Percentiles rank a stretch among this genome's conserved stretches.
These are phyloP conservation scores for Opisthograptis luteolata DNA, from an alignment of 2,888 invertebrate species.

Conservation along the genomic window DNA sequence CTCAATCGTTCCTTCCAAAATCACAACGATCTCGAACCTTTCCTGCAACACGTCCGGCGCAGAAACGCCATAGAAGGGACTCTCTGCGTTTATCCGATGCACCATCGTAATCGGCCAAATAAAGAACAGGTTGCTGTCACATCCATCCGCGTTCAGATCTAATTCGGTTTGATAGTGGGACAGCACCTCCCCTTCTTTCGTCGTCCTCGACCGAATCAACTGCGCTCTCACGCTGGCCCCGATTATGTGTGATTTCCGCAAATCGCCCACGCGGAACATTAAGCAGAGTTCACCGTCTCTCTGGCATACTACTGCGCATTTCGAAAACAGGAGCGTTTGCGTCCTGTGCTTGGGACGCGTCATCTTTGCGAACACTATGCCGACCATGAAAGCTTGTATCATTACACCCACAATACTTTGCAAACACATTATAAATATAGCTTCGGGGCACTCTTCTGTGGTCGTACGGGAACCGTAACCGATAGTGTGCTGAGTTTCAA, in stretches of 20 bases:
- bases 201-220: constrained; percentile 91
- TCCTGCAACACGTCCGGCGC: constrained; percentile 92
- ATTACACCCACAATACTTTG: constrained; percentile 95
- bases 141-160: constrained; percentile 88
- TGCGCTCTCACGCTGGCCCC: constrained; percentile 94
- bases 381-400: constrained; percentile 92
- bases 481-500: constrained; percentile 96
- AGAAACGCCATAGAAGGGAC: constrained; percentile 93
- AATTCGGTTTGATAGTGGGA: constrained; percentile 93
- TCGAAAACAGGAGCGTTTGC: constrained; percentile 94
- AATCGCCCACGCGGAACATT: constrained; percentile 95
- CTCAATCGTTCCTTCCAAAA: constrained; percentile 92
- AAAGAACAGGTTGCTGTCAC: constrained; percentile 93
- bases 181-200: constrained; percentile 93
- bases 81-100: constrained; percentile 92
- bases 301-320: constrained; percentile 92
- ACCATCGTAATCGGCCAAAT: constrained; percentile 97
- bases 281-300: constrained; percentile 92
- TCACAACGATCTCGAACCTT: constrained; percentile 92
- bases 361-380: constrained; percentile 95
- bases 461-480: constrained; percentile 94
- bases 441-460: constrained; percentile 95
- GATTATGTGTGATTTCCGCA: constrained; percentile 95
- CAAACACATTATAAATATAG: constrained; percentile 94
- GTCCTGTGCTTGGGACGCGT: constrained; percentile 95